These are phyloP conservation scores for Melospiza georgiana DNA, from an alignment of 2,113 vertebrate genomes.

Conservation along the genomic window DNA sequence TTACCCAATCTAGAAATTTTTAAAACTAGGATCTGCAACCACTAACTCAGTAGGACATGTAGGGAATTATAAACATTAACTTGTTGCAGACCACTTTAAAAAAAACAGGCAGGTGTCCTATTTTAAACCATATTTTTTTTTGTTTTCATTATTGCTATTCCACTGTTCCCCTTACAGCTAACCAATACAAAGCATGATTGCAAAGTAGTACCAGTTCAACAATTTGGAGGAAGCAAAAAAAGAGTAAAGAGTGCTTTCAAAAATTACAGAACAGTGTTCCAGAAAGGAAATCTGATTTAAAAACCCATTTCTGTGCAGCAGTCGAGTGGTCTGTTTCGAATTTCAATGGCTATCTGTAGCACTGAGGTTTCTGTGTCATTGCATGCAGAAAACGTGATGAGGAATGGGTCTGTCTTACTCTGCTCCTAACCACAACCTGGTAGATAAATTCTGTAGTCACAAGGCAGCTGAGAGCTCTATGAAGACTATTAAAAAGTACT, in stretches of 20 bases:
- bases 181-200: background rate
- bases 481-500: slow-evolving; percentile 33
- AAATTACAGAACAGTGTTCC: background rate
- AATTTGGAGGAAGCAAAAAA: background rate
- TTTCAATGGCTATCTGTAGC: background rate
- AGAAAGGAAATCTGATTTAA: slow-evolving; percentile 14
- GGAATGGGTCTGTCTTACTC: background rate
- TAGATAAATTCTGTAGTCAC: slow-evolving; percentile 41
- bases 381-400: background rate
- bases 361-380: background rate
- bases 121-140: background rate
- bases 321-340: background rate
- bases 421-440: background rate
- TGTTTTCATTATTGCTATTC: background rate
- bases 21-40: slow-evolving; percentile 1
- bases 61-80: slow-evolving; percentile 17
- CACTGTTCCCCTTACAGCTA: background rate
- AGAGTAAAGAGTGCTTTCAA: background rate
- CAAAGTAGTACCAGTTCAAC: background rate
- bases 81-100: background rate
- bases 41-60: background rate
- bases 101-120: background rate
- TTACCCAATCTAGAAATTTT: background rate
- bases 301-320: background rate
- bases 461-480: slow-evolving; percentile 18